phyloP scores from a whole-genome alignment of 1,140 invertebrate genomes.

The Rhizoglyphus robini region DNA sequence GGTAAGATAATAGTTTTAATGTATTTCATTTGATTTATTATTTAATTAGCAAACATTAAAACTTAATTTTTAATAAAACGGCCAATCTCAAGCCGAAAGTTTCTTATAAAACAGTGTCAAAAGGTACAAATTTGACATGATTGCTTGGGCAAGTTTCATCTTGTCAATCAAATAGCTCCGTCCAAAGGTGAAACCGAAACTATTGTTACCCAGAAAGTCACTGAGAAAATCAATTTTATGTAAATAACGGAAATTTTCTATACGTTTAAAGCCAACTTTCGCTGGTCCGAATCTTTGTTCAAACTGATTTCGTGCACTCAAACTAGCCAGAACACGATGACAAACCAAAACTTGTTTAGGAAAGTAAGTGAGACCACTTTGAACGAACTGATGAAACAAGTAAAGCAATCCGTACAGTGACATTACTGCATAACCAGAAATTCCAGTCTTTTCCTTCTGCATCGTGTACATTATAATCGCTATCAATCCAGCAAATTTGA shows the following conservation, averaged over 20 bases:
- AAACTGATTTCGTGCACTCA: neutral
- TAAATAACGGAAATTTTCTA: neutral
- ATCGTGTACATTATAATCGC: neutral
- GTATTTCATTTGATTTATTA: too few relatives aligned
- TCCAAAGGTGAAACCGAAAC: neutral
- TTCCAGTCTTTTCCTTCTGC: neutral
- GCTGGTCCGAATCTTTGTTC: neutral
- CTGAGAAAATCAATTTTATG: neutral
- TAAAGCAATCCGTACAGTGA: neutral
- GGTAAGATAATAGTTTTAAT: too few relatives aligned
- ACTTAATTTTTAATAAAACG: too few relatives aligned
- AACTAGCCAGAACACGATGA: neutral
- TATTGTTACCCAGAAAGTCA: neutral
- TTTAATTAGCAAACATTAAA: too few relatives aligned
- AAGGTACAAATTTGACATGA: neutral
- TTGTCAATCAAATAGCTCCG: neutral
- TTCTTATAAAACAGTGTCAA: neutral
- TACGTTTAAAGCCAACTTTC: neutral
- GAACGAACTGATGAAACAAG: neutral
- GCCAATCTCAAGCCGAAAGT: neutral
- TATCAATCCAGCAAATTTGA: neutral
- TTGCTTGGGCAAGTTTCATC: neutral
- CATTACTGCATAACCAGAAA: neutral
- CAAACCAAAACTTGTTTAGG: neutral
- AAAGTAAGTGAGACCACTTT: neutral